Evolutionary conservation across 2,797 vertebrate genomes (phyloP).

Genomic region (Enteromius viviparus): DNA sequence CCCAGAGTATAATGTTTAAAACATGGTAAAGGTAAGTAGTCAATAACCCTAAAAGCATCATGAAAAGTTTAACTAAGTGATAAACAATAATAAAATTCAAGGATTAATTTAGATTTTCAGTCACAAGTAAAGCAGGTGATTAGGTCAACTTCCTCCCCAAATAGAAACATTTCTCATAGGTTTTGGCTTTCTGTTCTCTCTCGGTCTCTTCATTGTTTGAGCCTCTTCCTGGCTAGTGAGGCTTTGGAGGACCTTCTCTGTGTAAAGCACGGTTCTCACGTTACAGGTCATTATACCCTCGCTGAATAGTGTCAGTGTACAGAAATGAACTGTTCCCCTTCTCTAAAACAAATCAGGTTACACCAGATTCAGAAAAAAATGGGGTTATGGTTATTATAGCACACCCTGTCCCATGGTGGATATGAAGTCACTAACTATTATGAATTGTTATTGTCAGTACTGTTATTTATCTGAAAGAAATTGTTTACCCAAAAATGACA

Average conservation of each 20-base stretch:
- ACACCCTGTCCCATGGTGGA: slow-evolving; percentile 24
- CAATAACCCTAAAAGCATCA: background rate
- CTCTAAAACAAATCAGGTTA: slow-evolving; percentile 53
- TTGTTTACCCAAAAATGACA: background rate
- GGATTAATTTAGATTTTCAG: slow-evolving; percentile 52
- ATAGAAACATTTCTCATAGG: slow-evolving; percentile 73
- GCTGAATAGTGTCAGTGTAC: slow-evolving; percentile 65
- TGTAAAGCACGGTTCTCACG: slow-evolving; percentile 65
- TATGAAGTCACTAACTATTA: slow-evolving; percentile 32
- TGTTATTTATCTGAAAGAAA: background rate
- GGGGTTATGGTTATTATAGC: slow-evolving; percentile 50
- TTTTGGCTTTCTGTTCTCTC: slow-evolving; percentile 74
- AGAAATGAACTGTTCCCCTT: slow-evolving; percentile 54
- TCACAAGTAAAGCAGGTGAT: slow-evolving; percentile 42
- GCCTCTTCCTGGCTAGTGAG: slow-evolving; percentile 63
- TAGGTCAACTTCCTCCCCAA: slow-evolving; percentile 62
- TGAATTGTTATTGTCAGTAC: background rate
- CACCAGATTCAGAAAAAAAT: slow-evolving; percentile 23
- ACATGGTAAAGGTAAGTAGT: background rate
- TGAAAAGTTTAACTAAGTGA: background rate
- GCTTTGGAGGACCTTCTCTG: slow-evolving; percentile 56
- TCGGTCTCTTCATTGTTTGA: slow-evolving; percentile 69
- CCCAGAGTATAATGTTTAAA: background rate
- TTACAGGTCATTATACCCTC: slow-evolving; percentile 65
- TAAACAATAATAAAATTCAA: slow-evolving; percentile 35